A percentile compares a stretch with the other conserved stretches of the same genome.
Conservation (phyloP, 2,113 vertebrate species). For the Petroica traversi region DNA sequence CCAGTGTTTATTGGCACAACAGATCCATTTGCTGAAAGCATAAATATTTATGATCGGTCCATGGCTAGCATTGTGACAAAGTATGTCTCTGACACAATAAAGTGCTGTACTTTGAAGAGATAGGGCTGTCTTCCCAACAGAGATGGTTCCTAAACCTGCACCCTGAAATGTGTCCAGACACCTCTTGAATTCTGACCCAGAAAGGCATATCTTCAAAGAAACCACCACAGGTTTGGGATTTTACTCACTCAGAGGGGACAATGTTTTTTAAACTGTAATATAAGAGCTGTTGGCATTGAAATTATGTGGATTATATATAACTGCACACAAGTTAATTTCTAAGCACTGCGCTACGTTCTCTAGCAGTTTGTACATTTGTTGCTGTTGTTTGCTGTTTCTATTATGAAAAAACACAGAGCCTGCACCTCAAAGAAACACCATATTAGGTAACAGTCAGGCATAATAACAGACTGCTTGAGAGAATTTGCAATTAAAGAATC, state of each 20-base stretch:
- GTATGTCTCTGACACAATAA: background rate
- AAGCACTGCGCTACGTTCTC: background rate
- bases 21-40: background rate
- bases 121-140: background rate
- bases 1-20: background rate
- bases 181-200: background rate
- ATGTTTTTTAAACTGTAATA: background rate
- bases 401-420: background rate
- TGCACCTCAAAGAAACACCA: background rate
- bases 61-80: background rate
- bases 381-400: background rate
- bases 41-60: conserved; percentile 29
- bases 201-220: background rate
- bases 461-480: background rate
- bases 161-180: background rate
- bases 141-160: background rate
- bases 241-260: background rate
- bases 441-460: background rate
- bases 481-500: conserved; percentile 33
- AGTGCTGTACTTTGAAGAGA: background rate
- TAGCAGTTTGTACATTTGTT: background rate
- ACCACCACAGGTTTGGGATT: background rate
- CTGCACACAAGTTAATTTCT: background rate
- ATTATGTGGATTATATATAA: background rate
- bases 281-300: background rate